Base-by-base conservation (phyloP, 2,888 invertebrate genomes). In the Cheilosia vulpina region DNA sequence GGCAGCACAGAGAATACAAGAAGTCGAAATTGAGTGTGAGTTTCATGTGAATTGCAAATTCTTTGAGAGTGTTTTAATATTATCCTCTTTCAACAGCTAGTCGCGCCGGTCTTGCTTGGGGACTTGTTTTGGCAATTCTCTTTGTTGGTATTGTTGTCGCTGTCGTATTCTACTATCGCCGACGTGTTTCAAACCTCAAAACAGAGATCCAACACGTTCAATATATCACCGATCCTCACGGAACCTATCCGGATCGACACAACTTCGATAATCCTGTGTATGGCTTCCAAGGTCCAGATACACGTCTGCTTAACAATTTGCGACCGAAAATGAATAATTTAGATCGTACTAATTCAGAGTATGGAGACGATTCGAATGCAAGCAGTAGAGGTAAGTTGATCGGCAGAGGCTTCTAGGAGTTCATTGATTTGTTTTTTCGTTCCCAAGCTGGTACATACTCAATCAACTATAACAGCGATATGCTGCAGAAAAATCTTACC, bases 181-280 rank as follows among this genome's bases (percentile, higher is more conserved):
- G 96, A 87, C 94, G 97, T 60, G 96, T 97, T 21, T 94, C 95
- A 27, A 95, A 96, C 92, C 93, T 98, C 24, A 97, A 98, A 92
- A 95, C 96, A 31, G 97, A 97, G 93, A 96, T 97, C 71, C 96
- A 96, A 2, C 96, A 97, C 90, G 97, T 92, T 0, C 96, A 97
- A 89, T 98, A 97, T 90, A 96, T 95, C 34, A 96, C 96, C 5
- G 96, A 97, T 90, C 96, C 97, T 0, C 93, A 93, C 87, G 87
- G 88, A 1, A 93, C 93, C 62, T 90, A 90, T 89, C 89, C 90
- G 9, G 90, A 90, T 76, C 89, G 90, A 21, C 90, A 91, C 91
- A 97, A 98, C 92, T 98, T 98, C 92, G 98, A 98, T 93, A 98
- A 98, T 93, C 98, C 98, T 0, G 97, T 97, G 4, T 98, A 98